Evolutionary conservation across 2,113 vertebrate genomes (phyloP).

Genomic region (Notothenia rossii): DNA sequence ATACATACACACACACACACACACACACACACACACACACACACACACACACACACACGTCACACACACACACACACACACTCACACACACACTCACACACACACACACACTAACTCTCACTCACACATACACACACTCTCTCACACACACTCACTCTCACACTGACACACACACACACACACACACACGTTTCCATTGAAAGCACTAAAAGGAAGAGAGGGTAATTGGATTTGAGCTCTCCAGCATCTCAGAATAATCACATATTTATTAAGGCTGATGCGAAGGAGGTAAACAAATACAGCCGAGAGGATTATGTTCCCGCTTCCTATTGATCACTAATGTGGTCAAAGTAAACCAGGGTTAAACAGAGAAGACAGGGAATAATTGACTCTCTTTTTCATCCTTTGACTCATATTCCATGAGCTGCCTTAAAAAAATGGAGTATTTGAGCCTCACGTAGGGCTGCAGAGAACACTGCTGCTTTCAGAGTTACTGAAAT

Average conservation of each 20-base stretch:
- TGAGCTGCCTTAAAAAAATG: background rate
- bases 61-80: background rate
- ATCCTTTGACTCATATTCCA: slow-evolving; percentile 19
- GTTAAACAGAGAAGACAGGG: slow-evolving; percentile 27
- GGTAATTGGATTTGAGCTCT: slow-evolving; percentile 22
- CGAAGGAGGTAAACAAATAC: slow-evolving; percentile 47
- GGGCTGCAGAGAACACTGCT: background rate
- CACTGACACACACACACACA: background rate
- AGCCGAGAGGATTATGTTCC: slow-evolving; percentile 20
- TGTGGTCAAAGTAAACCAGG: slow-evolving; percentile 6
- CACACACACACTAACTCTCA: background rate
- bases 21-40: background rate
- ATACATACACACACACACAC: background rate
- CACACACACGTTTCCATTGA: slow-evolving; percentile 2
- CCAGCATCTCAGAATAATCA: slow-evolving; percentile 3
- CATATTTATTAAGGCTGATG: slow-evolving; percentile 40
- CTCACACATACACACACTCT: background rate
- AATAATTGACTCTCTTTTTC: slow-evolving; percentile 33
- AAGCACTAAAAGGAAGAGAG: slow-evolving; percentile 21
- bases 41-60: background rate
- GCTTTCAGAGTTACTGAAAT: background rate
- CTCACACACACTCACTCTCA: background rate
- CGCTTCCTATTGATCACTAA: slow-evolving; percentile 19
- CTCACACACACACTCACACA: background rate
- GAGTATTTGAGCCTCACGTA: background rate